Evolutionary conservation across 2,797 vertebrate species (phyloP), one percentile per base, ranked within the genome.

Genomic region (Rhodeus uyekii): DNA sequence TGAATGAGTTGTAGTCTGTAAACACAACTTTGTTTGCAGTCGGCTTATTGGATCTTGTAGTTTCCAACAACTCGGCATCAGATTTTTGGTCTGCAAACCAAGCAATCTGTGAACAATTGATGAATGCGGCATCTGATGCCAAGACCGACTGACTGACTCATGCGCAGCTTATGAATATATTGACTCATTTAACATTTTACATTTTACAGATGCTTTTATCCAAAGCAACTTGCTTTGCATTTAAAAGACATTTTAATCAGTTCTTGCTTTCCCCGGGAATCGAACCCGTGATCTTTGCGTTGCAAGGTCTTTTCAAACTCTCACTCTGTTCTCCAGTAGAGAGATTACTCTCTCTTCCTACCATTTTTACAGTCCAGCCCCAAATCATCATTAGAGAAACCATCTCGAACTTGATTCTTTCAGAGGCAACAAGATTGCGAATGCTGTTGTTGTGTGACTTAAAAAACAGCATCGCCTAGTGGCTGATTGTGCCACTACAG

Each of bases 401-500:
- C 1, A 0, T 29, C 55, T 6, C 24, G 27, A 14, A 3, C n/a
- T 27, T 7, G 24, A 58, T 24, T 48, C 24, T 29, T 60, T 16
- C 27, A 29, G 5, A 29, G 6, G 24, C 13, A 55, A 5, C 10
- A 6, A 14, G 50, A 53, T n/a, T 36, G 39, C 0, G 2, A 34
- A 63, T 24, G 16, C 32, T 34, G 44, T 32, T 29, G 4, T 7
- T 19, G 3, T 39, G 27, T 64, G 38, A 42, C 8, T 44, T 44
- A 38, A 10, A 50, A 67, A 72, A 86, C 88, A 89, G 53, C 90
- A 64, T 87, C 83, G 90, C 91, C 93, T 91, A 86, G 91, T 93
- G 93, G 90, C 5, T 1, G 2, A 39, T 0, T 5, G 0, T 53
- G 74, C 24, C 19, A 58, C 83, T 87, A 87, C 89, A 75, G 36